Percentiles rank a stretch among this genome's conserved stretches.
phyloP scores from a whole-genome alignment of 2,888 invertebrate genomes.

The Exephanes ischioxanthus region DNA sequence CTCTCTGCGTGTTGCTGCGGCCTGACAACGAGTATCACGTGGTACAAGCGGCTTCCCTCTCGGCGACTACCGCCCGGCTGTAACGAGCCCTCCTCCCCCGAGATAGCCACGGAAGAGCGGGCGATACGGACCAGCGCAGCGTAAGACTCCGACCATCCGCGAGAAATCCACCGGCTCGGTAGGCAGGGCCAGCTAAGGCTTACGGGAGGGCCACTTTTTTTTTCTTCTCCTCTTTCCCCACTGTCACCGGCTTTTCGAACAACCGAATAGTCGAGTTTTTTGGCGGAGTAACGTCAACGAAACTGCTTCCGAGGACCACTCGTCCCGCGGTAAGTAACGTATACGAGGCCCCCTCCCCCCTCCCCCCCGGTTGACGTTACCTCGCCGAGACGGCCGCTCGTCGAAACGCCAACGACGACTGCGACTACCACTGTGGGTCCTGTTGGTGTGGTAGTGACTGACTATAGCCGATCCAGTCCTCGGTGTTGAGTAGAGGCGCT shows the following conservation, averaged over 20 bases:
- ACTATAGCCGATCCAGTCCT: neutral
- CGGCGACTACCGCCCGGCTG: neutral
- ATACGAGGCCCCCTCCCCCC: slow-evolving; percentile 36
- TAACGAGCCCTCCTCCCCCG: slow-evolving; percentile 22
- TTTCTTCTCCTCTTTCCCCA: slow-evolving; percentile 24
- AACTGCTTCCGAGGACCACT: slow-evolving; percentile 60
- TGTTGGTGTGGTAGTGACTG: slow-evolving; percentile 9
- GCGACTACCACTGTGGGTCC: slow-evolving; percentile 26
- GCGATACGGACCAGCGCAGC: slow-evolving; percentile 7
- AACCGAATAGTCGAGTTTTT: slow-evolving; percentile 10
- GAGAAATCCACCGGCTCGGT: neutral
- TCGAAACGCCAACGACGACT: slow-evolving; percentile 45
- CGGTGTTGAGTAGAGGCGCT: slow-evolving; percentile 5
- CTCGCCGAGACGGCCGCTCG: slow-evolving; percentile 52
- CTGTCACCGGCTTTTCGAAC: slow-evolving; percentile 50
- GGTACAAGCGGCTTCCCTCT: slow-evolving; percentile 5
- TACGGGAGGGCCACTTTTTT: neutral
- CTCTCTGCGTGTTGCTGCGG: slow-evolving; percentile 65
- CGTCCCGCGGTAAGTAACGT: slow-evolving; percentile 64
- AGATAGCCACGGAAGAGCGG: slow-evolving; percentile 12
- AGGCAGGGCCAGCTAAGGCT: neutral
- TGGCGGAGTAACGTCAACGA: slow-evolving; percentile 10
- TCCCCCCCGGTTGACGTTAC: slow-evolving; percentile 15
- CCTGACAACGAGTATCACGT: slow-evolving; percentile 39
- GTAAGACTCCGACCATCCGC: neutral